Base-by-base conservation (phyloP, 2,113 vertebrate genomes). In the Oenanthe melanoleuca region DNA sequence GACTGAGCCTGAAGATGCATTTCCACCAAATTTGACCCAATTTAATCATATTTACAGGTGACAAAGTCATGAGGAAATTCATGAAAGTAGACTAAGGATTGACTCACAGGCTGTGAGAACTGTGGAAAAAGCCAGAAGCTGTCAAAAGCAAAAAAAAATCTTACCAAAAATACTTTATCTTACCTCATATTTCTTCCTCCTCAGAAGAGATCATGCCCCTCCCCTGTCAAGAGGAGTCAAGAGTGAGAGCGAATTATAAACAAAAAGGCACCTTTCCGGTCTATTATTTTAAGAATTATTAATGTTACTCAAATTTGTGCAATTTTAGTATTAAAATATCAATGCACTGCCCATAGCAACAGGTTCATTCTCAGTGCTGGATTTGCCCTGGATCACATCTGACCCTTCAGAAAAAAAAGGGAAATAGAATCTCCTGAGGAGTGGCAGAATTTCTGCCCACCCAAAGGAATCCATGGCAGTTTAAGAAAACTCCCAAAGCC, bases 391-490 rank as follows among this genome's bases (percentile, higher is more conserved):
- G 19, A 8, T 10, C 26, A 14, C 2, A 5, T 34, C 53, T 19
- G 23, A 44, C 69, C 37, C 56, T 52, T 45, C 45, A 23, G n/a
- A 16, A 33, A 29, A 22, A 28, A 18, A 3, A 5, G 19, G 37
- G 40, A 11, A 31, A 45, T 52, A 15, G 20, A 5, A 8, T 2
- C 0, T 8, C 2, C 12, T 4, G 55, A 44, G 42, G 33, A 11
- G 31, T 75, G 40, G 5, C 2, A 17, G 21, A 25, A 24, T 37
- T 75, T 49, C 21, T 83, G 40, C 28, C 23, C 33, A 18, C 11
- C 15, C 3, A 2, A 67, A 61, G 63, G 40, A 49, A 72, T 33
- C 42, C 8, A 1, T 1, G 6, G 19, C 9, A 8, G 11, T 44
- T 69, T 24, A 12, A 50, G 19, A 14, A 66, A 47, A 26, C 17